phyloP scores from a whole-genome alignment of 2,113 vertebrate species.

The Heptranchias perlo region DNA sequence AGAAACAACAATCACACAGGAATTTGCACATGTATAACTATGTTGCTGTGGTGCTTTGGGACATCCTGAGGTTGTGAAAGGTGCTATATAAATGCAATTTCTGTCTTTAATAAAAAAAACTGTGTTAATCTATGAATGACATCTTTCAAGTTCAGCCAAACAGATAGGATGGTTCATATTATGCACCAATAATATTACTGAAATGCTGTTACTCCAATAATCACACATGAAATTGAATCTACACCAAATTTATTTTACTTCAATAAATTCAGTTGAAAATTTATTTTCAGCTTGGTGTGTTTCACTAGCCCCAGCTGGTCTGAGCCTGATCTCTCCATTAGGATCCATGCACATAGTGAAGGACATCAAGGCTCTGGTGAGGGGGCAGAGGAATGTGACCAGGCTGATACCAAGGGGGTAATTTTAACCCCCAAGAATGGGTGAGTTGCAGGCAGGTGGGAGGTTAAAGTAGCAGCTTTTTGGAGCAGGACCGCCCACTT shows the following conservation, averaged over 20 bases:
- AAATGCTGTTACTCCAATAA: not conserved
- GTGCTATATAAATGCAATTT: not conserved
- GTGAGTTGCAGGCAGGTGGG: too few relatives aligned
- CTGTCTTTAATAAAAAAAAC: not conserved
- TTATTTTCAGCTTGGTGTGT: not conserved
- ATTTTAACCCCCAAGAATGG: too few relatives aligned
- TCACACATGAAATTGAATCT: not conserved
- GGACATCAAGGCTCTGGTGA: not conserved
- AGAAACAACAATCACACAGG: not conserved
- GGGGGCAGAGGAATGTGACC: not conserved
- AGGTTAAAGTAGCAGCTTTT: too few relatives aligned
- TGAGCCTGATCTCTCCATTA: not conserved
- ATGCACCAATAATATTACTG: not conserved
- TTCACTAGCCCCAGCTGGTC: not conserved
- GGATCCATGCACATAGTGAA: not conserved
- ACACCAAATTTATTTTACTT: not conserved
- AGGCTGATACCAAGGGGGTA: not conserved
- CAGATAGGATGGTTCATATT: not conserved
- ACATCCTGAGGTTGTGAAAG: not conserved
- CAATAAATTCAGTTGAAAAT: not conserved
- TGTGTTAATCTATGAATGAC: not conserved
- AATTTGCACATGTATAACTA: not conserved
- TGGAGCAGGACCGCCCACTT: too few relatives aligned
- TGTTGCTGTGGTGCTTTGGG: not conserved
- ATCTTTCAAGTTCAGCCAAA: not conserved